Evolutionary conservation across 2,888 invertebrate genomes (phyloP).

Genomic region (Macrostomum cliftonense): DNA sequence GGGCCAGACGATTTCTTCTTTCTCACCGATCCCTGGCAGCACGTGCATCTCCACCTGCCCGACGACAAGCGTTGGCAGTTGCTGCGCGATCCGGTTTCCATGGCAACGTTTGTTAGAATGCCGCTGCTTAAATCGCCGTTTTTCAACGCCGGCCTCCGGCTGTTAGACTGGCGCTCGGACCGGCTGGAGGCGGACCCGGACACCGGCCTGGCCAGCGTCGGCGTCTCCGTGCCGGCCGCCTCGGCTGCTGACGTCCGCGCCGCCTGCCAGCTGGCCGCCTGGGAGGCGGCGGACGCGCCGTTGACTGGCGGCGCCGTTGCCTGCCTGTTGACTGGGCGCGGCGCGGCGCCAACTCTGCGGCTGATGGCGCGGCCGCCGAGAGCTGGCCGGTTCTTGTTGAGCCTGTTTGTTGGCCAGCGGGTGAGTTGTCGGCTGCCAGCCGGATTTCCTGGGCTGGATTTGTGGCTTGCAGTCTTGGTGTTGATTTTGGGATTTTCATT

Average conservation of each 20-base stretch:
- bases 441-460: too few species aligned
- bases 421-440: too few species aligned
- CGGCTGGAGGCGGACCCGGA: conserved; percentile 7
- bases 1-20: conserved; percentile 30
- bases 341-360: too few species aligned
- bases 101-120: conserved; percentile 38
- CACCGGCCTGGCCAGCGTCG: conserved; percentile 7
- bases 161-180: conserved; percentile 5
- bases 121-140: conserved; percentile 35
- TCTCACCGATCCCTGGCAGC: conserved; percentile 13
- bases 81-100: conserved; percentile 35
- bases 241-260: conserved; percentile 17
- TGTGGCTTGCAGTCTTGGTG: too few species aligned
- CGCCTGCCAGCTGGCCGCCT: conserved; percentile 6
- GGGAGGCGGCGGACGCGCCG: not conserved
- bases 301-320: conserved; percentile 22
- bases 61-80: conserved; percentile 25
- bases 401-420: too few species aligned
- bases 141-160: conserved; percentile 16
- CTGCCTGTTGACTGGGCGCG: too few species aligned
- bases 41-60: conserved; percentile 14
- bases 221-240: conserved; percentile 13
- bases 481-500: too few species aligned
- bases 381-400: too few species aligned
- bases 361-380: too few species aligned